Base-by-base conservation (phyloP, 2,888 invertebrate species). In the Conchocele bisecta region DNA sequence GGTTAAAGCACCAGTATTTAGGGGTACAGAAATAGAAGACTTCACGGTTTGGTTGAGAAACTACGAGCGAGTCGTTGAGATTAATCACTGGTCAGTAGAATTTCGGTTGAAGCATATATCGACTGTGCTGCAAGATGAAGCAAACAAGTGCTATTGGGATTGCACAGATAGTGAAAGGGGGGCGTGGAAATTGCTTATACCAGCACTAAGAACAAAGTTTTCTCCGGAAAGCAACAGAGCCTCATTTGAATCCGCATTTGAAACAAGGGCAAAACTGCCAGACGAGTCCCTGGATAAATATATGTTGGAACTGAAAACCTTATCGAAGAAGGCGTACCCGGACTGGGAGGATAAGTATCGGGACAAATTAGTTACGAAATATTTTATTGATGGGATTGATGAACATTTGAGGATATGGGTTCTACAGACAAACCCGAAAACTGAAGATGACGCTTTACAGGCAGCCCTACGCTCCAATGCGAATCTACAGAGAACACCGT, bases 301-400 rank as follows among this genome's bases (percentile, higher is more conserved):
- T 26, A 56, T 56, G 56, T 26, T 26, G 13, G 37, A 37, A 39
- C 2, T 54, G 4, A 54, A 28, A 15, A 11, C 54, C 13, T 26
- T 41, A 22, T 41, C 42, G n/a, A 41, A 29, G 42, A 56, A 41
- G 20, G 41, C 56, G 5, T 56, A 28, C 20, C 42, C 56, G 6
- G 56, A 56, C 29, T 56, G 56, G 56, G 28, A 39, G 13, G 26
- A 9, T 15, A 7, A 7, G 1, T 56, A 56, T 7, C 39, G 56
- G 17, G 42, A 56, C 26, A 56, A 28, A n/a, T n/a, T 56, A 6
- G 56, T 41, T 2, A 24, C 28, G 41, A 56, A 56, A 28, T 56
- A 41, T n/a, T 56, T 56, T 17, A 42, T 56, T 28, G 56, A 41
- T 42, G 56, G 56, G 5, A 41, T 56, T 15, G 56, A 41, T 24